Conservation (phyloP, 2,888 invertebrate species). For the Drosophila silvestris region DNA sequence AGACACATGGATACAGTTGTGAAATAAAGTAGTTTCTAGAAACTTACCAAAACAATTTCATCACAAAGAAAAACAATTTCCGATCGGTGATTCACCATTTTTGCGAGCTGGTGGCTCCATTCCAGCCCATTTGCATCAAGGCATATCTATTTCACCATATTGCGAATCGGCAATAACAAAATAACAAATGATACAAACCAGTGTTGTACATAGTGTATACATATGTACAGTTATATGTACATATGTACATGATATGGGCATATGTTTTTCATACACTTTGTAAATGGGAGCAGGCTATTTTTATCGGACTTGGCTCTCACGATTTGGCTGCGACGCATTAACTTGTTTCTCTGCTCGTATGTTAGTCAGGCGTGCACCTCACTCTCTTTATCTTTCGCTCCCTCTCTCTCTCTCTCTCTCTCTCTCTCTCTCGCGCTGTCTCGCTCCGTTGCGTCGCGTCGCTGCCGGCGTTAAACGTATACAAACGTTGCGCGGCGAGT, state of each 20-base stretch:
- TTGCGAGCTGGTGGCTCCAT: neutral
- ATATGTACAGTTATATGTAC: neutral
- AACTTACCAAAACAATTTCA: conserved; percentile 11
- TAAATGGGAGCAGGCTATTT: conserved; percentile 17
- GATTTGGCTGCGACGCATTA: conserved; percentile 11
- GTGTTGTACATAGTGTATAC: neutral
- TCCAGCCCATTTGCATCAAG: neutral
- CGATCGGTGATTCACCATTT: conserved; percentile 10
- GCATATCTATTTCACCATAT: neutral
- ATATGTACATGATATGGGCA: neutral
- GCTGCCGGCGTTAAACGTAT: conserved; percentile 51
- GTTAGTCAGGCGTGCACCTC: conserved; percentile 15
- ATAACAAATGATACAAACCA: conserved; percentile 7
- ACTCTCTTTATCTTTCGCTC: neutral
- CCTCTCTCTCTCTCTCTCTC: neutral
- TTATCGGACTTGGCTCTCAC: conserved; percentile 12
- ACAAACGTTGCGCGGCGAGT: conserved; percentile 40
- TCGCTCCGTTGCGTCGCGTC: conserved; percentile 4
- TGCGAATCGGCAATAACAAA: neutral
- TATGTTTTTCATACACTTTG: neutral
- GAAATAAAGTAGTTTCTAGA: neutral
- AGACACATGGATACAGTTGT: neutral
- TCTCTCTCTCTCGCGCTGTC: neutral
- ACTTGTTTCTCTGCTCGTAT: neutral
- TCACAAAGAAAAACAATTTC: neutral